phyloP scores from a whole-genome alignment of 2,888 invertebrate genomes.

The Adelphocoris suturalis region DNA sequence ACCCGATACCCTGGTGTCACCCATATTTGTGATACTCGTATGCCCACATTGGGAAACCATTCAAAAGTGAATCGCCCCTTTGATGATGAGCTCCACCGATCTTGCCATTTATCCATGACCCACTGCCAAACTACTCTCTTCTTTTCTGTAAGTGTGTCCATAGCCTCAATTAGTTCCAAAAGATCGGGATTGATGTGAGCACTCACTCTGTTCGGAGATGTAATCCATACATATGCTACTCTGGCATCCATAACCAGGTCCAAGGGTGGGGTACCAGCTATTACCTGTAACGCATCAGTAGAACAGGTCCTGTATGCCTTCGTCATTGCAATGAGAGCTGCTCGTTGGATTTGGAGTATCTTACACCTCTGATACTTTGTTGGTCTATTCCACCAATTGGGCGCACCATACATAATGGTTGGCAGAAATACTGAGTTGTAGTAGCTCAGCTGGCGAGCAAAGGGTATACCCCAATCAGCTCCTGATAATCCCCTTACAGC shows the following conservation, averaged over 20 bases:
- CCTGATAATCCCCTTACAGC: not conserved
- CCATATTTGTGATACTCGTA: not conserved
- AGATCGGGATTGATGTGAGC: not conserved
- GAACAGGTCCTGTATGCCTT: not conserved
- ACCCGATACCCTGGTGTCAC: not conserved
- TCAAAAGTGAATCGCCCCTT: not conserved
- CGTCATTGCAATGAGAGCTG: not conserved
- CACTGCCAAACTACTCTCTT: not conserved
- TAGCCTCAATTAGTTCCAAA: too few species aligned
- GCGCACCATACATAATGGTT: not conserved
- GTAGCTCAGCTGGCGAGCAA: not conserved
- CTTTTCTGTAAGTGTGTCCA: not conserved
- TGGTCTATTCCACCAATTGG: not conserved
- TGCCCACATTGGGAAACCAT: not conserved
- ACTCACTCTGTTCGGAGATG: not conserved
- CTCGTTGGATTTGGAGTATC: not conserved
- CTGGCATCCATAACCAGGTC: slow-evolving; percentile 9
- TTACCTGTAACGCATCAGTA: not conserved
- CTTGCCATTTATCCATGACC: not conserved
- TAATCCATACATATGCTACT: not conserved
- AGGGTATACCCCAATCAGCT: not conserved
- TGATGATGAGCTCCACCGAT: not conserved
- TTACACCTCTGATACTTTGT: not conserved
- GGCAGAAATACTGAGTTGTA: not conserved
- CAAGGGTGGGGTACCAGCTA: not conserved